Conservation (phyloP, 1,140 invertebrate genomes). For the Aphelenchoides avenae region DNA sequence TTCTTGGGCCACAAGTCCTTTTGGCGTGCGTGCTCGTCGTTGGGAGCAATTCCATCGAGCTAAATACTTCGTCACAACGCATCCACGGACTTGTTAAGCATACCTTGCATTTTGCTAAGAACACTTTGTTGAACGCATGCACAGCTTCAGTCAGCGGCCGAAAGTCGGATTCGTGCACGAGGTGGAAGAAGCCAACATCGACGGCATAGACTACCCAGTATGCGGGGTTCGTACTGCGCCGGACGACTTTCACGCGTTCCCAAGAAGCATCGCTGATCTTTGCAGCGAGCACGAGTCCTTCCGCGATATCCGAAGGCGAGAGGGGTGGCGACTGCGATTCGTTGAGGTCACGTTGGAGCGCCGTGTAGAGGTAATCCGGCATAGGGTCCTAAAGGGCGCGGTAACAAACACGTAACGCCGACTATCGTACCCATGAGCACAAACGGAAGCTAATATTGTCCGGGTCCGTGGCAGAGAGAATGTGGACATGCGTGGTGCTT, state of each 20-base stretch:
- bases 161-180: slow-evolving; percentile 12
- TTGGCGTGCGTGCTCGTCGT: background rate
- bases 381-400: slow-evolving; percentile 17
- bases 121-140: slow-evolving; percentile 19
- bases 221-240: slow-evolving; percentile 1
- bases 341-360: background rate
- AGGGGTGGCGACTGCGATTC: slow-evolving; percentile 12
- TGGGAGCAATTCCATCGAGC: slow-evolving; percentile 8
- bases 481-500: slow-evolving; percentile 3
- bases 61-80: background rate
- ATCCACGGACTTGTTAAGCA: background rate
- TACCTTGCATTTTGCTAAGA: slow-evolving; percentile 26
- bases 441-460: slow-evolving; percentile 24
- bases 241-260: slow-evolving; percentile 26
- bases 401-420: background rate
- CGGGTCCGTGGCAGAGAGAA: slow-evolving; percentile 20
- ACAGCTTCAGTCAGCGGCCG: slow-evolving; percentile 24
- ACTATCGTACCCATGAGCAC: slow-evolving; percentile 9
- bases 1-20: background rate
- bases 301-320: slow-evolving; percentile 3
- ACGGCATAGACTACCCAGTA: slow-evolving; percentile 28
- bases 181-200: slow-evolving; percentile 21
- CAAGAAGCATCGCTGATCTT: slow-evolving; percentile 17
- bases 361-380: slow-evolving; percentile 16
- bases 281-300: slow-evolving; percentile 16